Evolutionary conservation across 2,113 vertebrate species (phyloP).

Genomic region (Plecturocebus donacophilus): DNA sequence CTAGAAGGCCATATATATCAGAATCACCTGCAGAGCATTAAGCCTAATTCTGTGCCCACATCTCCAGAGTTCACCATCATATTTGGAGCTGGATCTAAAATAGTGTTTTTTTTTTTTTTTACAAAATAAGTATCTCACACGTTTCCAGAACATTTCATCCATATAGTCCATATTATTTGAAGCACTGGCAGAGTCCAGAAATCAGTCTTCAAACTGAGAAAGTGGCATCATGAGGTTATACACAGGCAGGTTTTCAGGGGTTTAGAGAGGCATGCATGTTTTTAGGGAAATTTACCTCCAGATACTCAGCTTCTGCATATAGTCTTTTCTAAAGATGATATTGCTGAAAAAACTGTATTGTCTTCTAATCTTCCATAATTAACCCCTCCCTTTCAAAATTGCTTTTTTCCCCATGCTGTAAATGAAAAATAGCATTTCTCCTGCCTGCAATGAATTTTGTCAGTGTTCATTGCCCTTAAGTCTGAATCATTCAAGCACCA

Average conservation of each 20-base stretch:
- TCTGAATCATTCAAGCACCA: background rate
- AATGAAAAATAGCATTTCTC: background rate
- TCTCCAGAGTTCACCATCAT: background rate
- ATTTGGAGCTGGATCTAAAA: background rate
- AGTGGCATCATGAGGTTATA: background rate
- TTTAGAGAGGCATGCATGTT: background rate
- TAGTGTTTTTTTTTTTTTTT: background rate
- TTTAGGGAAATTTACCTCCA: background rate
- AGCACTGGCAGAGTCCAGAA: background rate
- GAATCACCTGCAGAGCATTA: background rate
- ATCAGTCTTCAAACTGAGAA: background rate
- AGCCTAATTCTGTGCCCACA: background rate
- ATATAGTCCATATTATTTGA: background rate
- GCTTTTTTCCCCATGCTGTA: background rate
- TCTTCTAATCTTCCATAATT: background rate
- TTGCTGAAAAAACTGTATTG: background rate
- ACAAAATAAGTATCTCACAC: background rate
- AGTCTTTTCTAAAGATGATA: background rate
- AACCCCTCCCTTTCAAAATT: background rate
- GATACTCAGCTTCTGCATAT: background rate
- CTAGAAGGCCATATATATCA: background rate
- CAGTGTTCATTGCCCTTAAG: background rate
- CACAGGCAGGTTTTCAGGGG: background rate
- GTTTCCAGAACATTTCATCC: background rate
- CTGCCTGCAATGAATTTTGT: background rate